Percentiles rank a stretch among this genome's conserved stretches.
These are phyloP conservation scores for Cynoglossus semilaevis DNA, from an alignment of 2,113 vertebrate genomes.

Conservation along the genomic window DNA sequence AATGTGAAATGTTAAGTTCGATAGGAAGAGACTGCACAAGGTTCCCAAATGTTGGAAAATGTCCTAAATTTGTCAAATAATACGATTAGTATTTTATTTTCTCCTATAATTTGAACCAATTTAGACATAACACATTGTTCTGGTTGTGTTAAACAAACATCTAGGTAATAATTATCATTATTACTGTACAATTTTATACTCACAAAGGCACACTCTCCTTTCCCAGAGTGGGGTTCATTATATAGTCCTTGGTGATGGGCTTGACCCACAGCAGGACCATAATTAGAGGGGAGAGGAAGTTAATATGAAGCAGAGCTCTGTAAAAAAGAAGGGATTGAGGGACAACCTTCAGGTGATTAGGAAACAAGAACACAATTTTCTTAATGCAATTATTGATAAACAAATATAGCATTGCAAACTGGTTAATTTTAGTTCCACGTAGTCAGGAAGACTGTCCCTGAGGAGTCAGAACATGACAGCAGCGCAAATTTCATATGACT, in stretches of 20 bases:
- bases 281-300: slow-evolving; percentile 95
- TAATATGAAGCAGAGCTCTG: slow-evolving; percentile 96
- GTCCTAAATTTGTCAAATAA: no score
- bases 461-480: slow-evolving; percentile 26
- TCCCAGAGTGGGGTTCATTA: slow-evolving; percentile 91
- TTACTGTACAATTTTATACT: slow-evolving; percentile 57
- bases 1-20: no score
- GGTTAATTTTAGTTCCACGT: slow-evolving; percentile 1
- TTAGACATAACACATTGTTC: no score
- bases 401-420: background rate
- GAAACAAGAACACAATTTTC: background rate
- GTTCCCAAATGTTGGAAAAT: no score
- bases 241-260: slow-evolving; percentile 96
- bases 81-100: no score
- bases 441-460: no score
- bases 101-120: no score
- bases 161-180: background rate
- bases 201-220: slow-evolving; percentile 94
- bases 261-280: slow-evolving; percentile 98
- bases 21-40: no score
- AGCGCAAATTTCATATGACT: slow-evolving; percentile 19
- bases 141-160: no score
- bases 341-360: background rate
- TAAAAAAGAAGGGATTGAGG: background rate
- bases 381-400: background rate